Evolutionary conservation across 1,140 invertebrate genomes (phyloP), one percentile per base, ranked within the genome.

Genomic region (Aphis gossypii): DNA sequence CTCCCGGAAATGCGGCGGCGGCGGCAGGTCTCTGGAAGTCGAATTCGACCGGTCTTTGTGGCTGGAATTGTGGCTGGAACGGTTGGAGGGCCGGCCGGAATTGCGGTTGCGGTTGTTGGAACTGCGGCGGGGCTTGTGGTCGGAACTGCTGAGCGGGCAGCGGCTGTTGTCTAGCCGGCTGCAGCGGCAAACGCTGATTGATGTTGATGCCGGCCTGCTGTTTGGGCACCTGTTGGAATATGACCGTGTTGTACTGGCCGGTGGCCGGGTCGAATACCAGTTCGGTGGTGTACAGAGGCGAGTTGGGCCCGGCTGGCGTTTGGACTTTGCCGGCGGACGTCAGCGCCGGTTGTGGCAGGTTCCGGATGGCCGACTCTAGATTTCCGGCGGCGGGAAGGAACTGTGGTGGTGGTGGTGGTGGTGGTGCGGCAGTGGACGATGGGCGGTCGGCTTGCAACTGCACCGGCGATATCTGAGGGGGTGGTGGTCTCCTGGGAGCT

Each of bases 241-340:
- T 95, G 94, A 97, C 97, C 25, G 97, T 97, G 94, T 97, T 97
- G 96, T 98, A 98, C 95, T 97, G 97, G 93, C 97, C 97, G 94
- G 96, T 97, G n/a, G 96, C 95, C 76, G 97, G 97, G 95, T 98
- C 97, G 95, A 96, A 98, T 0, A 98, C 96, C 18, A 98, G 95
- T 94, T 98, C 97, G 38, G 97, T 97, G 89, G 97, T 97, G 95
- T 98, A 98, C 94, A 97, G 96, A 82, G 97, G 94, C 95, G 95
- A 87, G 92, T 94, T 94, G 46, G 94, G 68, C 0, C 82, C 92
- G 68, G 56, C 94, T 93, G 94, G 94, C 95, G 88, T 96, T 35
- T n/a, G 60, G 14, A 76, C 9, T 95, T 94, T 68, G 95, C 93
- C 88, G 95, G 95, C 88, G 95, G 95, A 68, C 41, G 35, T n/a